Evolutionary conservation across 2,797 vertebrate genomes (phyloP).

Genomic region (Falco naumanni): DNA sequence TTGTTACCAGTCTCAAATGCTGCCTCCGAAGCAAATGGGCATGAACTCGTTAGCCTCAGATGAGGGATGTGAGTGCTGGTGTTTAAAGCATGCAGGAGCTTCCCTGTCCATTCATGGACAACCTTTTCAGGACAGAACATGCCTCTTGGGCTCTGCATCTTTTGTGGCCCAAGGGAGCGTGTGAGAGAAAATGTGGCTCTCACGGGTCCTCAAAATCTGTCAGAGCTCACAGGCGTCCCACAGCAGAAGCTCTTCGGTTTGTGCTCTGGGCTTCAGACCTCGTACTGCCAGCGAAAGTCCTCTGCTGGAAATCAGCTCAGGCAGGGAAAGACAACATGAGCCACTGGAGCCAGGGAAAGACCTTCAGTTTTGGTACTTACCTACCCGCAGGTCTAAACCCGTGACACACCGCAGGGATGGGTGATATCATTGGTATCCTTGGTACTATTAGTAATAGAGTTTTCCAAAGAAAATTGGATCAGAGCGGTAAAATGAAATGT

Average conservation of each 20-base stretch:
- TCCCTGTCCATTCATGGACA: background rate
- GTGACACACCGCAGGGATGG: background rate
- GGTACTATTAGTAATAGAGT: background rate
- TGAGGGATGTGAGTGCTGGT: background rate
- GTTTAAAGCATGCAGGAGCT: background rate
- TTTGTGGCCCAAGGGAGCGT: fast-evolving
- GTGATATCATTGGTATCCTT: background rate
- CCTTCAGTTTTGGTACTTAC: background rate
- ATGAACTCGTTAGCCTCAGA: background rate
- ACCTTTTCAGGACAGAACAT: fast-evolving
- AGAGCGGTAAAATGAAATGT: background rate
- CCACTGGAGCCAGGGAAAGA: fast-evolving
- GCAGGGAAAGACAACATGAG: background rate
- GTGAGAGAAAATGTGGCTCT: background rate
- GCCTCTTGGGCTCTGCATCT: background rate
- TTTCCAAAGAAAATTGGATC: background rate
- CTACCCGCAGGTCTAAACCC: background rate
- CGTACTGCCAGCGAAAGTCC: background rate
- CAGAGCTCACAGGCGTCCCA: background rate
- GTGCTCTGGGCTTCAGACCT: background rate
- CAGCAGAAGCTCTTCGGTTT: background rate
- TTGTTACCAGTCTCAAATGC: background rate
- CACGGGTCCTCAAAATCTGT: background rate
- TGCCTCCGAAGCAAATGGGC: background rate
- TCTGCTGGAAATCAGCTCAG: background rate